phyloP scores from a whole-genome alignment of 2,888 invertebrate genomes.

The Alentia gelatinosa region DNA sequence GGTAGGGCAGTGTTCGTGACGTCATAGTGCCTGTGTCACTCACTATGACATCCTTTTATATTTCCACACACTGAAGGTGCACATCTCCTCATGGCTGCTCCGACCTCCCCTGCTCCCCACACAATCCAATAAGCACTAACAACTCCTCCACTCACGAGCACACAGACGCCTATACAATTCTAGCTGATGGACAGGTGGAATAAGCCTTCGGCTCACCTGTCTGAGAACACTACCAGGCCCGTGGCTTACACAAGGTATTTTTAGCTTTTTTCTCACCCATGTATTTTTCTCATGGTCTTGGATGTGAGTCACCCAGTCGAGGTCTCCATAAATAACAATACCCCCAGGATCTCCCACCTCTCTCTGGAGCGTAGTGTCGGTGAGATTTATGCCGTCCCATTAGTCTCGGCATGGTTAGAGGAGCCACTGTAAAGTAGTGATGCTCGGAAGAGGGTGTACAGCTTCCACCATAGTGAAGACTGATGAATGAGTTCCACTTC shows the following conservation, averaged over 20 bases:
- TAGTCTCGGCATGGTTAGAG: background rate
- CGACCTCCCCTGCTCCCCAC: background rate
- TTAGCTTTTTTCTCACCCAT: background rate
- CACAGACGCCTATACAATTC: background rate
- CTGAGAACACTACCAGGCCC: background rate
- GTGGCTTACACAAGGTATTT: background rate
- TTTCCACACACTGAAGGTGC: background rate
- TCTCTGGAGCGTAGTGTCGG: background rate
- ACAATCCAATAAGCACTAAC: background rate
- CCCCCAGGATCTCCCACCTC: background rate
- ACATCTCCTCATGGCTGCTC: background rate
- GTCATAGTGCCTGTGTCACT: background rate
- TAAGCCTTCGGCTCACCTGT: background rate
- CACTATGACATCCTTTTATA: no score
- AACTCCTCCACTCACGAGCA: background rate
- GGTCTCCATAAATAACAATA: background rate
- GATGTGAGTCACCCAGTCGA: background rate
- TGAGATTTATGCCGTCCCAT: background rate
- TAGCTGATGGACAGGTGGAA: background rate
- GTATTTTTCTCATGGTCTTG: background rate
- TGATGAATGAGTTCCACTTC: no score
- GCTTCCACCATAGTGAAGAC: no score
- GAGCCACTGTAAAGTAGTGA: no score
- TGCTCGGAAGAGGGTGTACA: no score
- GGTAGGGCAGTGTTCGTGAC: background rate